Evolutionary conservation across 2,797 vertebrate species (phyloP), one percentile per base, ranked within the genome.

Genomic region (Odontamblyopus lacepedii): DNA sequence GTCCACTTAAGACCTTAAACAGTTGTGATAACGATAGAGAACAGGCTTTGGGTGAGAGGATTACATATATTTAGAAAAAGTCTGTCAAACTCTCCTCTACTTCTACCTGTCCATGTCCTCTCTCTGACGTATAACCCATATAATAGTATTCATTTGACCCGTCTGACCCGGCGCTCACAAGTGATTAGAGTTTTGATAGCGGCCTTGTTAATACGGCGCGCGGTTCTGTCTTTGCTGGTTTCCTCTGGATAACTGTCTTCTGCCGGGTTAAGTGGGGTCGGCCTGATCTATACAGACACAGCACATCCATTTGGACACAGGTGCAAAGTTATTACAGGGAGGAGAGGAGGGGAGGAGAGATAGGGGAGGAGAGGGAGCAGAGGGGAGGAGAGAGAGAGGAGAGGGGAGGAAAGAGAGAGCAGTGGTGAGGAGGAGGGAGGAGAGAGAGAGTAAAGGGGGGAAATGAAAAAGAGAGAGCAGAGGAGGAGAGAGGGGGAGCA

Each of bases 291-390:
- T 85, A 82, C 74, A 71, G 70, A 73, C 82, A 88, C 84, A 76
- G 76, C 84, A 78, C 86, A 77, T 85, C 78, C 79, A 81, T 87
- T 85, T 75, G 63, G 44, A 3, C 78, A 72, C 80, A 85, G 86
- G 84, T 84, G 80, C 77, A 89, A 85, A 85, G 80, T 84, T 88
- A 89, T 91, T 89, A 91, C 73, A 68, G 64, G 72, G 41, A 44
- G 35, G 23, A 23, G 23, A 23, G 23, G 23, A 6, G 6, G 32
- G 9, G 35, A 38, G 35, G 35, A 38, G 35, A 9, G 35, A n/a
- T n/a, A 6, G 6, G 32, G 9, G 35, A 38, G 35, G 35, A 38
- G 35, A 9, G 35, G 2, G 8, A 38, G 35, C 6, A 38, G 35
- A 9, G 35, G 8, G 7, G 35, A 38, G 35, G 8, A 38, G 8